phyloP scores from a whole-genome alignment of 2,113 vertebrate genomes.

The Gobiocypris rarus region DNA sequence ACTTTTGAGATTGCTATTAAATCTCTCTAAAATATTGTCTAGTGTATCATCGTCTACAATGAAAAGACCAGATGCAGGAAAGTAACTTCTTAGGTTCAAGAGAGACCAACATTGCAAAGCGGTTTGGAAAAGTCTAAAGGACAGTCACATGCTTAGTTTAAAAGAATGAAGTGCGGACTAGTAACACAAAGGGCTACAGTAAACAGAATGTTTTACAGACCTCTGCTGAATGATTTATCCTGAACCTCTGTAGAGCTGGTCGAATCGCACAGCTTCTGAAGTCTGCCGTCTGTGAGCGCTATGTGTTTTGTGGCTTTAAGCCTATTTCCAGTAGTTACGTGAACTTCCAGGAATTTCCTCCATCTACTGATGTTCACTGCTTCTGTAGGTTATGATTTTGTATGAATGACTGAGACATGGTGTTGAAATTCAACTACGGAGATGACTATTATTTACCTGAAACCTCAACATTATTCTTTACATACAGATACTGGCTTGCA shows the following conservation, averaged over 20 bases:
- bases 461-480: neutral
- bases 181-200: conserved; percentile 14
- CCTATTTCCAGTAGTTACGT: conserved; percentile 57
- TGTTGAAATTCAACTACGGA: neutral
- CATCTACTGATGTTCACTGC: conserved; percentile 37
- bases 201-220: conserved; percentile 41
- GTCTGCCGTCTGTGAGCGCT: conserved; percentile 33
- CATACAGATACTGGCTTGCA: no score
- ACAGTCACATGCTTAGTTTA: neutral
- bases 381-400: conserved; percentile 30
- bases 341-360: conserved; percentile 59
- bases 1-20: neutral
- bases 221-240: conserved; percentile 44
- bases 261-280: conserved; percentile 33
- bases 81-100: neutral
- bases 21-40: neutral
- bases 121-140: neutral
- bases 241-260: conserved; percentile 10
- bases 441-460: neutral
- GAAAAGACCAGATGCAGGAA: neutral
- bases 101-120: neutral
- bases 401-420: conserved; percentile 6
- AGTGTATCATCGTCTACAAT: neutral
- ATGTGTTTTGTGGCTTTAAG: conserved; percentile 51
- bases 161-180: neutral